A percentile compares a stretch with the other conserved stretches of the same genome.
Evolutionary conservation across 2,797 vertebrate genomes (phyloP).

Genomic region (Ceryle rudis): DNA sequence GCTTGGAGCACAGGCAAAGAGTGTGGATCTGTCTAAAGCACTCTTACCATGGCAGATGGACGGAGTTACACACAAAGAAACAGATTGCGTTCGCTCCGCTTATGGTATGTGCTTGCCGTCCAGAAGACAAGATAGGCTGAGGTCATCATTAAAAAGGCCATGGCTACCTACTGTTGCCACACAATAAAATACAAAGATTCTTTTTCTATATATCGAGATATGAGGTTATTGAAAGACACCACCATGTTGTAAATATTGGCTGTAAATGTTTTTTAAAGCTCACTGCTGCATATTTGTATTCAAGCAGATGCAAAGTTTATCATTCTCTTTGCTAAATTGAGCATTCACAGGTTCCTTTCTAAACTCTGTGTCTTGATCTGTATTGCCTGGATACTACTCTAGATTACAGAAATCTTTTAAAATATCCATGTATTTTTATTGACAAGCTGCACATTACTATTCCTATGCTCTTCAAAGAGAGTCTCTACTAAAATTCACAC

Average conservation of each 20-base stretch:
- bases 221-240: neutral
- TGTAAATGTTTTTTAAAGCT: neutral
- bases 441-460: neutral
- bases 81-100: constrained; percentile 41
- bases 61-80: constrained; percentile 50
- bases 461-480: neutral
- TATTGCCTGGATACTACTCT: neutral
- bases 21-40: constrained; percentile 54
- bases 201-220: neutral
- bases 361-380: neutral
- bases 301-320: neutral
- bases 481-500: neutral
- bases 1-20: constrained; percentile 43
- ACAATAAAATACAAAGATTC: neutral
- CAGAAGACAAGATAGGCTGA: constrained; percentile 27
- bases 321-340: neutral
- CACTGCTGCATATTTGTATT: neutral
- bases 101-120: neutral
- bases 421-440: neutral
- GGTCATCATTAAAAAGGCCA: constrained; percentile 24
- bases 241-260: neutral
- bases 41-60: constrained; percentile 62
- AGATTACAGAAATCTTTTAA: neutral
- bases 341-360: neutral
- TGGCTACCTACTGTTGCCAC: neutral